Base-by-base conservation (phyloP, 2,797 vertebrate genomes). In the Macroramphosus scolopax region DNA sequence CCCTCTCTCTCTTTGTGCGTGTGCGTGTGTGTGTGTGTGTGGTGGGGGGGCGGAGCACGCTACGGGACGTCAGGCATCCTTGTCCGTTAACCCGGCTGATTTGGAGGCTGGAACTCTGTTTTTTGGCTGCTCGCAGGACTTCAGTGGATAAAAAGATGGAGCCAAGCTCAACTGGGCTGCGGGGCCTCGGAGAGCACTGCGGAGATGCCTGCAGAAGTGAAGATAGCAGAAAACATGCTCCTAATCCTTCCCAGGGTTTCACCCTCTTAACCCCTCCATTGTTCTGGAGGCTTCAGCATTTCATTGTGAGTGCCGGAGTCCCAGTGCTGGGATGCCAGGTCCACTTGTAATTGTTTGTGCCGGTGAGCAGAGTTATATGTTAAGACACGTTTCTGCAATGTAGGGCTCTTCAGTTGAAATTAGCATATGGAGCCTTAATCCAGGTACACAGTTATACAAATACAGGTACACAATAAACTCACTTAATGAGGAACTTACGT, bases 241-340 rank as follows among this genome's bases (percentile, higher is more conserved):
- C 78, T 82, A 81, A 87, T 83, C 82, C 77, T 73, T 82, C 63
- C 77, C 14, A 25, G 64, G 80, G 81, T 83, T 68, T 83, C 77
- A 82, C 81, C 73, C 83, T 83, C 80, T 83, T 84, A 85, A 87
- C 81, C 82, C 65, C 43, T 53, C 70, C 60, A 82, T 83, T 87
- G 78, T 87, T 79, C 50, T 49, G 51, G 31, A 74, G 55, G 77
- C 64, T 78, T 77, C 68, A 51, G 64, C 57, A 51, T 80, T 73
- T 81, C 72, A 62, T 76, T 51, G 42, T 33, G 52, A 58, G 66
- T 9, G 12, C 59, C 24, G 24, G 31, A 60, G 49, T 72, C 71
- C 65, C 78, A 35, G 24, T 3, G n/a, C 63, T 50, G 52, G 69
- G 63, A 69, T 46, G 67, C 68, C 68, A 69, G 70, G 70, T 82